Evolutionary conservation across 2,888 invertebrate genomes (phyloP).

Genomic region (Cyclophora albipunctata): DNA sequence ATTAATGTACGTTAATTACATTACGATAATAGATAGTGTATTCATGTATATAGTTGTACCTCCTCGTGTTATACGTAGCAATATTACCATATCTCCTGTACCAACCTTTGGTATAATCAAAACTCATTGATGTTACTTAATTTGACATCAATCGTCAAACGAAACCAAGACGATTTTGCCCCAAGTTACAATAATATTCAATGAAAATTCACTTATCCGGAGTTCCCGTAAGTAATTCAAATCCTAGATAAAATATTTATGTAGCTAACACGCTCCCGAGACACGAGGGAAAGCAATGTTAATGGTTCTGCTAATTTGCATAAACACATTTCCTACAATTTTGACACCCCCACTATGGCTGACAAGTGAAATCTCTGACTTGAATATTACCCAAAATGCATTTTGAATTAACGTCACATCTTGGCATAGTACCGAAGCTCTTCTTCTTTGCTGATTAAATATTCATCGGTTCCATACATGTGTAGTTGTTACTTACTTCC

Average conservation of each 20-base stretch:
- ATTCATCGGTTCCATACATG: slow-evolving; percentile 19
- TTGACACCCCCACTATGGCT: slow-evolving; percentile 61
- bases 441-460: slow-evolving; percentile 34
- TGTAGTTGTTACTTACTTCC: background rate
- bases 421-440: slow-evolving; percentile 35
- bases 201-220: slow-evolving; percentile 8
- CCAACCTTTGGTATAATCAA: no score
- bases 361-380: slow-evolving; percentile 62
- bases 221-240: slow-evolving; percentile 18
- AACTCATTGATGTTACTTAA: no score
- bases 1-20: no score
- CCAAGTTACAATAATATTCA: background rate
- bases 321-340: slow-evolving; percentile 69
- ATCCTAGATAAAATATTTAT: slow-evolving; percentile 39
- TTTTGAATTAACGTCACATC: slow-evolving; percentile 36
- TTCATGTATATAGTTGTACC: no score
- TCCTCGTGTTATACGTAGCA: no score
- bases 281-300: slow-evolving; percentile 45
- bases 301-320: slow-evolving; percentile 69
- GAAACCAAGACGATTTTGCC: background rate
- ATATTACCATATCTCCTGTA: no score
- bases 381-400: slow-evolving; percentile 42
- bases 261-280: slow-evolving; percentile 43
- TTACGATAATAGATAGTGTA: no score
- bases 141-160: background rate